Conservation (phyloP, 1,140 invertebrate species). For the Aphelenchoides avenae region DNA sequence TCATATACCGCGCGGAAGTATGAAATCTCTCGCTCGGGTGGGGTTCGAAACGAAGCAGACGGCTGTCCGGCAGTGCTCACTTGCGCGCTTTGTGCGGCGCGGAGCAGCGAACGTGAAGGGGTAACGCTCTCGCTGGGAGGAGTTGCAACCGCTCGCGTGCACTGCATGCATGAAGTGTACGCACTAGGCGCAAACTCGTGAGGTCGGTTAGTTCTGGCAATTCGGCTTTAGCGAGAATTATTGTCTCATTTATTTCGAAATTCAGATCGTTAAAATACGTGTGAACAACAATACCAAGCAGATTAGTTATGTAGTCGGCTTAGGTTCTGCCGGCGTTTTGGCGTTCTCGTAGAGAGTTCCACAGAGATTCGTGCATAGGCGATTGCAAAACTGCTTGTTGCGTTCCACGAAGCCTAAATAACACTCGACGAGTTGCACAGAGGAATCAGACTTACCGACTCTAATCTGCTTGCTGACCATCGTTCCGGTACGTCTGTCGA, state of each 20-base stretch:
- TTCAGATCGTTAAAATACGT: neutral
- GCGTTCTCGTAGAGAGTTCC: constrained; percentile 4
- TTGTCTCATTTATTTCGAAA: neutral
- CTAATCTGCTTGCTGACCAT: constrained; percentile 4
- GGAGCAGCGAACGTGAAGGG: too few species aligned
- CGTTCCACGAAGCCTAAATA: neutral
- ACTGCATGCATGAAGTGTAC: neutral
- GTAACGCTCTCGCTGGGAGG: too few species aligned
- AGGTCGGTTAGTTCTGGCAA: neutral
- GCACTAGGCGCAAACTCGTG: neutral
- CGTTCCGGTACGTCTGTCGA: constrained; percentile 1
- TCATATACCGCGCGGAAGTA: too few species aligned
- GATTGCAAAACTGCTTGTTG: neutral
- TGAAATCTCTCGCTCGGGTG: too few species aligned
- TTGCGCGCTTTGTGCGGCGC: too few species aligned
- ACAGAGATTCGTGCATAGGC: constrained; percentile 7
- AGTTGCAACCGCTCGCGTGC: neutral
- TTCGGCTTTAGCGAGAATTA: neutral
- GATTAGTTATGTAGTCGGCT: neutral
- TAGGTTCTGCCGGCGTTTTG: neutral
- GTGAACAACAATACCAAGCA: too few species aligned
- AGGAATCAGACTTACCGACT: constrained; percentile 2
- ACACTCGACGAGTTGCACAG: neutral
- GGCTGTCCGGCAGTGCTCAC: too few species aligned
- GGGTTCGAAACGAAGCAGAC: too few species aligned